Conservation (phyloP, 2,113 vertebrate species). For the Psittacula cyanocephala region DNA sequence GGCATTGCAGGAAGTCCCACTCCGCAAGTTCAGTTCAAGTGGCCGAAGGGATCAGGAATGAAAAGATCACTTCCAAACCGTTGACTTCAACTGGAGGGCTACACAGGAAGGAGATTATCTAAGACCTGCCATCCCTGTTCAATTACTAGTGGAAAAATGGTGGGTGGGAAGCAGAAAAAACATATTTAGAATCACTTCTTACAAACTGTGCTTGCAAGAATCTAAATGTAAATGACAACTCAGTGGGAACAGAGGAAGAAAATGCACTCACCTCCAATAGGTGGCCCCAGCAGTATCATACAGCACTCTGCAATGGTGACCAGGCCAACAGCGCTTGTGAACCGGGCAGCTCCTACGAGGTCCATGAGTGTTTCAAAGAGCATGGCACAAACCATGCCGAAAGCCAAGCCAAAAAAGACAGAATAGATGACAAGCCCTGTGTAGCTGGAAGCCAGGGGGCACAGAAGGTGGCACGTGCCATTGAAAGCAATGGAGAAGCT, state of each 20-base stretch:
- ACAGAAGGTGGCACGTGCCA: conserved; percentile 79
- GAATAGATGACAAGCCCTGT: conserved; percentile 66
- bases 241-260: neutral
- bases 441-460: conserved; percentile 76
- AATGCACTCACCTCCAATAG: conserved; percentile 79
- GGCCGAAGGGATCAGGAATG: neutral
- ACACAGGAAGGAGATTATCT: neutral
- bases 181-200: neutral
- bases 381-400: conserved; percentile 82
- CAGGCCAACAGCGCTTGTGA: conserved; percentile 79
- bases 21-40: neutral
- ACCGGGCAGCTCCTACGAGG: conserved; percentile 76
- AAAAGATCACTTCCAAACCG: neutral
- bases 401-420: conserved; percentile 75
- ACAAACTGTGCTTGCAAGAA: neutral
- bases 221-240: rapidly evolving
- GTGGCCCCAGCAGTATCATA: conserved; percentile 81
- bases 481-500: conserved; percentile 81
- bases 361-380: conserved; percentile 86
- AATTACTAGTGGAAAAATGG: neutral
- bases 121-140: neutral
- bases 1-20: neutral
- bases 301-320: conserved; percentile 84
- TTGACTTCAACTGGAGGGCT: neutral
- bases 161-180: neutral